Evolutionary conservation across 2,888 invertebrate genomes (phyloP), one percentile per base, ranked within the genome.

Genomic region (Apodemia duryi): DNA sequence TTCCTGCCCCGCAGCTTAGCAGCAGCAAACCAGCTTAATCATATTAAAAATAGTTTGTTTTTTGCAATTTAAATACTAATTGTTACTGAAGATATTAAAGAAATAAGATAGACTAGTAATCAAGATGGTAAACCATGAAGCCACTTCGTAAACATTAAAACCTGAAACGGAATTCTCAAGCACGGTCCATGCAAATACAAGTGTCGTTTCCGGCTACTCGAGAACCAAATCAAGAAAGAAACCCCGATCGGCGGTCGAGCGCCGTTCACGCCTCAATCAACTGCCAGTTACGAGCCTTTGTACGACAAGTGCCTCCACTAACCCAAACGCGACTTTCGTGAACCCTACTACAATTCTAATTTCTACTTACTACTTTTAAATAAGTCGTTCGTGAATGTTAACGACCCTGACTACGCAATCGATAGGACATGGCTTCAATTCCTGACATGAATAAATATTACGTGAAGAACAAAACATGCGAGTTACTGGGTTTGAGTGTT

Each of bases 221-320:
- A 86, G 84, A 82, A 84, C 78, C 83, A 89, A 90, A 89, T 91
- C 85, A 89, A 88, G 91, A 90, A 91, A 91, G 89, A 90, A 89
- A 83, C 88, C 86, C 82, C 77, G 78, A 72, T 69, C 73, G 74
- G 80, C 84, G 88, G 88, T 84, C 87, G 85, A 84, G 83, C 84
- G 85, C 78, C 85, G 83, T 88, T 88, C 87, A 90, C 85, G 91
- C 85, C 83, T 88, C 91, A 91, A 91, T 91, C 91, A 91, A 91
- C 91, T 79, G 83, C 83, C 84, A 79, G 84, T 85, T 84, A 83
- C 83, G 82, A 77, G 80, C 82, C 86, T 88, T 88, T 86, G 86
- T 87, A 79, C 81, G 73, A 74, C 78, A 77, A 86, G 84, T 78
- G 81, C 82, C 80, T 79, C 76, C 80, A 73, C 77, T 79, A 74